phyloP scores from a whole-genome alignment of 1,140 invertebrate species.

The Teleopsis dalmanni region DNA sequence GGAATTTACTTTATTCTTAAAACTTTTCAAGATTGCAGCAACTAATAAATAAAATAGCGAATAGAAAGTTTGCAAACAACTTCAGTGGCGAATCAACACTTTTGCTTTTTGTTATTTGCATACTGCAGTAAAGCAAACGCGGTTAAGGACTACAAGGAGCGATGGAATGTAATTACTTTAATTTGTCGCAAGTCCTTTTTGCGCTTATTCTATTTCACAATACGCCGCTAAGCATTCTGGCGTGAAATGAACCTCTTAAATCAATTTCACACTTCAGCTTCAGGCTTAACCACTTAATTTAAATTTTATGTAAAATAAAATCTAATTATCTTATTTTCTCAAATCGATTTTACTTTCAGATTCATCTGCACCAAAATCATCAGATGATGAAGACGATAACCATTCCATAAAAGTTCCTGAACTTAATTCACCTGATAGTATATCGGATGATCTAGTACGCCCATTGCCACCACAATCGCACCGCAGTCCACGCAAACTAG shows the following conservation, averaged over 20 bases:
- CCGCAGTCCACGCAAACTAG: slow-evolving; percentile 34
- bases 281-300: not conserved
- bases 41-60: too few species aligned
- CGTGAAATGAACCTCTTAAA: slow-evolving; percentile 4
- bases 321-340: too few species aligned
- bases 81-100: too few species aligned
- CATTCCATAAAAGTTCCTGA: slow-evolving; percentile 26
- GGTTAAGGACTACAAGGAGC: too few species aligned
- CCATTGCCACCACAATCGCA: slow-evolving; percentile 35
- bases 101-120: too few species aligned
- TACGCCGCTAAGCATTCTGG: not conserved
- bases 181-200: too few species aligned
- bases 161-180: too few species aligned
- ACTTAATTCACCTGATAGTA: slow-evolving; percentile 49
- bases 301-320: not conserved
- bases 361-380: slow-evolving; percentile 41
- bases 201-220: not conserved
- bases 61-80: too few species aligned
- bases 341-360: slow-evolving; percentile 20
- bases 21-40: too few species aligned
- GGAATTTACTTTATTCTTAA: too few species aligned
- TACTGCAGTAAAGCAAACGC: too few species aligned
- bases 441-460: slow-evolving; percentile 44
- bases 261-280: not conserved
- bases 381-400: slow-evolving; percentile 39